These are phyloP conservation scores for Batillaria attramentaria DNA, from an alignment of 1,140 invertebrate genomes.

Conservation along the genomic window DNA sequence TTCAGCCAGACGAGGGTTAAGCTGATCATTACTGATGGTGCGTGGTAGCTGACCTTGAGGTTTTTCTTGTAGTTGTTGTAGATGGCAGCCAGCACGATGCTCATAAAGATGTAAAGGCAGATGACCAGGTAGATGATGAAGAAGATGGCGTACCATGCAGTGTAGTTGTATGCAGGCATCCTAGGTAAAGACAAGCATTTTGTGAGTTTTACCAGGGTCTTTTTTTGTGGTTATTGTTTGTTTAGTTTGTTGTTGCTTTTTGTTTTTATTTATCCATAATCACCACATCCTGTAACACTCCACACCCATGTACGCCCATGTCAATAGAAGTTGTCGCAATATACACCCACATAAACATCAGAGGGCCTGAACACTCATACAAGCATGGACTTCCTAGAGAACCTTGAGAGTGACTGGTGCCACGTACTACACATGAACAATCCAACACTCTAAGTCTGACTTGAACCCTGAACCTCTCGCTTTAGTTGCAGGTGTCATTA, in stretches of 20 bases:
- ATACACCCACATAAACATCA: not conserved
- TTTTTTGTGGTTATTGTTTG: not conserved
- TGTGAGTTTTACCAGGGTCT: no score
- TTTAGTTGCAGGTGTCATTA: no score
- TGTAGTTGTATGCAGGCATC: constrained; percentile 75
- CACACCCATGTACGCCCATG: no score
- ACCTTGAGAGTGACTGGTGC: no score
- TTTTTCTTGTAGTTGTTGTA: constrained; percentile 76
- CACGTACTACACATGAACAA: no score
- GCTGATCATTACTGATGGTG: no score
- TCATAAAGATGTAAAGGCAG: constrained; percentile 76
- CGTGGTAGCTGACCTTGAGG: constrained; percentile 69
- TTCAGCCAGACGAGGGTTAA: no score
- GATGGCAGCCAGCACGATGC: constrained; percentile 75
- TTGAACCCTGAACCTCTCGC: no score
- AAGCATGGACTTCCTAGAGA: no score
- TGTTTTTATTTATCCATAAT: not conserved
- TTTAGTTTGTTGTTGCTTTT: not conserved
- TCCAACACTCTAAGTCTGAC: no score
- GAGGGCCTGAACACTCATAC: no score
- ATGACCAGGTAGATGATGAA: constrained; percentile 74
- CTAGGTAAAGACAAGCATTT: constrained; percentile 58
- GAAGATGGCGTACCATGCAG: constrained; percentile 72
- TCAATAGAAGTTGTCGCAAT: no score
- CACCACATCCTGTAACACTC: not conserved